A percentile compares a stretch with the other conserved stretches of the same genome.
These are phyloP conservation scores for Caenorhabditis tropicalis DNA, from an alignment of 1,140 invertebrate genomes.

Conservation along the genomic window DNA sequence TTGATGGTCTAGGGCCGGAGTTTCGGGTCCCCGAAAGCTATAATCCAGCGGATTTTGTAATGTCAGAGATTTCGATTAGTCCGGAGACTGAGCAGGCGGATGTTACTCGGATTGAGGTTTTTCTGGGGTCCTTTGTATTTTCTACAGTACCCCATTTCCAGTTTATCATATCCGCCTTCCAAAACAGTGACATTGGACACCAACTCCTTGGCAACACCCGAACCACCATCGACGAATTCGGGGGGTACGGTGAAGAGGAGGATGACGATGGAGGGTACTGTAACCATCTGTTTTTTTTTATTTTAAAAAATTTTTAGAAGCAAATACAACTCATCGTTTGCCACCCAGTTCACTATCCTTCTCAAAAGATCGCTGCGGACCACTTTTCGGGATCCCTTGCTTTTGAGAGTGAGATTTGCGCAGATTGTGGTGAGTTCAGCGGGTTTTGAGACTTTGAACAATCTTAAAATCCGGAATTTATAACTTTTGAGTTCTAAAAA, in stretches of 20 bases:
- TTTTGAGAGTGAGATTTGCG: conserved; percentile 84
- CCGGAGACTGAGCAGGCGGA: conserved; percentile 73
- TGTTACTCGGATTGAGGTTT: conserved; percentile 66
- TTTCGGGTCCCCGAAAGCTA: conserved; percentile 46
- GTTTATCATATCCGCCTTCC: not conserved
- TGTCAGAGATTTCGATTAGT: conserved; percentile 77
- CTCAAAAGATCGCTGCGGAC: conserved; percentile 88
- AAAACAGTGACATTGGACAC: conserved; percentile 75
- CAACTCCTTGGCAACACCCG: conserved; percentile 53
- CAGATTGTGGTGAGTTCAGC: conserved; percentile 77
- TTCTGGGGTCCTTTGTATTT: too few species aligned
- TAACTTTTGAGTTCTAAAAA: too few species aligned
- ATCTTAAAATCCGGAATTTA: too few species aligned
- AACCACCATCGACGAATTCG: conserved; percentile 72
- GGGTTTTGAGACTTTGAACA: too few species aligned
- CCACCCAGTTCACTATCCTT: conserved; percentile 84
- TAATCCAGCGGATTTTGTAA: conserved; percentile 80
- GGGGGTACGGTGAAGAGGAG: not conserved
- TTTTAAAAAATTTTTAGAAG: not conserved
- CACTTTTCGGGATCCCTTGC: conserved; percentile 84
- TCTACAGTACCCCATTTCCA: too few species aligned
- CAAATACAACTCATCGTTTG: conserved; percentile 80
- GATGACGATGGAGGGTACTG: conserved; percentile 12
- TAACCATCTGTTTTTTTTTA: not conserved
- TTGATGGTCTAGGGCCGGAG: conserved; percentile 67